Evolutionary conservation across 2,113 vertebrate species (phyloP).

Genomic region (Hippotragus niger): DNA sequence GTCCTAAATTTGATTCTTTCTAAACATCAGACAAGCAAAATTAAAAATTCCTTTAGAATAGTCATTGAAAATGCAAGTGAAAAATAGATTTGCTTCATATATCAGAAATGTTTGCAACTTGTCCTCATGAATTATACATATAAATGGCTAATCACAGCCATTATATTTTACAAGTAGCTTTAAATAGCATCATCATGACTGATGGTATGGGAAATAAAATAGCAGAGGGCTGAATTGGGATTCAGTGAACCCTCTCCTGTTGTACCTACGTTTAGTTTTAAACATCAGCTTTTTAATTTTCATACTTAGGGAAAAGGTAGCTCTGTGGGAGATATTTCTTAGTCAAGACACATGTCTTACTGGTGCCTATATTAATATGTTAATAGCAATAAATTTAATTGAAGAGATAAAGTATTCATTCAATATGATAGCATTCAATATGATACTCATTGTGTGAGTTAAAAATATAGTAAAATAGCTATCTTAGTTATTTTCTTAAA

Average conservation of each 20-base stretch:
- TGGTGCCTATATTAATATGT: not conserved
- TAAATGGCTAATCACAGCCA: conserved; percentile 61
- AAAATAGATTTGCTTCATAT: conserved; percentile 48
- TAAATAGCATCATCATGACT: conserved; percentile 51
- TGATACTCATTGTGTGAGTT: not conserved
- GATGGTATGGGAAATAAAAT: conserved; percentile 50
- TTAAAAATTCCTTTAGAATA: conserved; percentile 46
- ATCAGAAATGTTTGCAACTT: conserved; percentile 46
- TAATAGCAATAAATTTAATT: not conserved
- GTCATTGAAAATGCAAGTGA: conserved; percentile 45
- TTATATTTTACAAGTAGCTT: conserved; percentile 60
- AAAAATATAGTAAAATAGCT: not conserved
- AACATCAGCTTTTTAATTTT: not conserved
- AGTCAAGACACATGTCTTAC: not conserved
- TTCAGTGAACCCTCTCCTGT: conserved; percentile 38
- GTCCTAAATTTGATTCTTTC: conserved; percentile 31
- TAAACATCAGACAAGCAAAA: conserved; percentile 39
- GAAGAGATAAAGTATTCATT: not conserved
- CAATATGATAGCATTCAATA: not conserved
- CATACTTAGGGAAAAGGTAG: not conserved
- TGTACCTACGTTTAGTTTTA: not conserved
- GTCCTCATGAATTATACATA: conserved; percentile 68
- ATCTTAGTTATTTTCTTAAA: not conserved
- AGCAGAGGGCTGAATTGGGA: conserved; percentile 36
- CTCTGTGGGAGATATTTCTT: not conserved